phyloP scores from a whole-genome alignment of 2,888 invertebrate species.

The Spisula solida region DNA sequence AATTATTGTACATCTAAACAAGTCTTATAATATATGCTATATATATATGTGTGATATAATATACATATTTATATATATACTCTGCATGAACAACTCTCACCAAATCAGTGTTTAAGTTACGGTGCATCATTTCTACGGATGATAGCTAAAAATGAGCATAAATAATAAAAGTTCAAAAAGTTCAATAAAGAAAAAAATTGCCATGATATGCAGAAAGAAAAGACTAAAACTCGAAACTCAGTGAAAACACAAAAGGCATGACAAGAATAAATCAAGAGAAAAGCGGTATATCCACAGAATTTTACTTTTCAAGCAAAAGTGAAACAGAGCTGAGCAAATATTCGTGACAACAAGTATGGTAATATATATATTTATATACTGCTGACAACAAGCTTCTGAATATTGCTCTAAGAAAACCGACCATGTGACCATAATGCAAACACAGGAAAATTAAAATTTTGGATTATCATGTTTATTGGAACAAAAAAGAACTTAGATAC shows the following conservation, averaged over 20 bases:
- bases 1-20: conserved; percentile 3
- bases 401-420: too few relatives aligned
- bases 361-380: too few relatives aligned
- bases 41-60: conserved; percentile 9
- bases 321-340: too few relatives aligned
- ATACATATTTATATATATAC: neutral
- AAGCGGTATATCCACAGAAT: neutral
- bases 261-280: neutral
- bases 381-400: too few relatives aligned
- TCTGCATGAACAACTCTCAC: conserved; percentile 38
- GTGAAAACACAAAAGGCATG: neutral
- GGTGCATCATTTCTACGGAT: conserved; percentile 49
- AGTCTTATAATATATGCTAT: conserved; percentile 10
- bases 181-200: neutral
- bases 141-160: conserved; percentile 50
- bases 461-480: too few relatives aligned
- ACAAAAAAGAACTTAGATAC: too few relatives aligned
- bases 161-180: neutral
- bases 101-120: conserved; percentile 47
- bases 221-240: neutral
- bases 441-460: too few relatives aligned
- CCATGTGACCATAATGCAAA: too few relatives aligned
- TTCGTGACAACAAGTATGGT: too few relatives aligned
- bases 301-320: too few relatives aligned
- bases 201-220: neutral